Evolutionary conservation across 2,888 invertebrate genomes (phyloP), one percentile per base, ranked within the genome.

Genomic region (Suillia variegata): DNA sequence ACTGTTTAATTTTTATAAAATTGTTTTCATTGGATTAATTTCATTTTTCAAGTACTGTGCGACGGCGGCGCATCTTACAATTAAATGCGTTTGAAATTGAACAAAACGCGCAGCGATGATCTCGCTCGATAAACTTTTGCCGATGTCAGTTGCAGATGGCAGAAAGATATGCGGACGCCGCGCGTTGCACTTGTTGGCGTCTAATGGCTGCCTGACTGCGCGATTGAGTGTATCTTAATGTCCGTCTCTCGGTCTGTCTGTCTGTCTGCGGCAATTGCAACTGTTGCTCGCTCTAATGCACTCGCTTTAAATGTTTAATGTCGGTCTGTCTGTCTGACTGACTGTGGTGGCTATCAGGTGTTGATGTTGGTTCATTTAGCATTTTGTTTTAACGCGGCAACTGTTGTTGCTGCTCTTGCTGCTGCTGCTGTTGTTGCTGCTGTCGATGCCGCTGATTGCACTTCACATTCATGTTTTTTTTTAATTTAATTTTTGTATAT

Each of bases 261-360:
- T 20, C 45, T 38, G 17, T 3, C 45, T 5, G 45, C 20, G 18
- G 18, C 4, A 17, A 5, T 17, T n/a, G 26, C 45, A 45, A 45
- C 45, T 17, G 38, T 13, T 38, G n/a, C 21, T 38, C 51, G 54
- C 21, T 45, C 54, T 54, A 59, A 54, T 58, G 54, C 51, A 47
- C 51, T 54, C 54, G 51, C 59, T 55, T 59, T 54, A 53, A 55
- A 51, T 54, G 54, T n/a, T 38, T 38, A 38, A 38, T 38, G 38
- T 38, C 38, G 8, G n/a, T n/a, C n/a, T n/a, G n/a, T n/a, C n/a
- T n/a, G n/a, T n/a, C n/a, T n/a, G n/a, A 4, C 38, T 38, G 5
- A 26, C 6, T 8, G 38, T 38, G 12, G 5, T 17, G 45, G 45
- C 45, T 17, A 45, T 45, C 45, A 45, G 45, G 45, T 45, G 45